Base-by-base conservation (phyloP, 1,140 invertebrate species). In the Mya arenaria region DNA sequence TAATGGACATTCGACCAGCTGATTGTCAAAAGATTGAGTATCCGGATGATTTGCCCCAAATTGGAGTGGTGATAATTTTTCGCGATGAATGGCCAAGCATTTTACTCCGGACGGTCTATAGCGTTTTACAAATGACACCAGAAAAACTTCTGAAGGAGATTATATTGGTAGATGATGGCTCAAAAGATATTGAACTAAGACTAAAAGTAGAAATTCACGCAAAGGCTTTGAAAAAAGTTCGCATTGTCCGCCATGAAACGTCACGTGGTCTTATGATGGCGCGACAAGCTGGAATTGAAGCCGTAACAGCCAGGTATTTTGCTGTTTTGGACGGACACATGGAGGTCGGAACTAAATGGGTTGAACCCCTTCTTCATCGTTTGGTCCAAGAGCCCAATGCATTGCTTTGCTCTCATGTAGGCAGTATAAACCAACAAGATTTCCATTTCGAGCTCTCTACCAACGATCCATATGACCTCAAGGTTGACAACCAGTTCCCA, bases 311-410 rank as follows among this genome's bases (percentile, higher is more conserved):
- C 1, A 63, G 68, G 32, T 52, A 41, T 10, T 78, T 78, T 28
- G 34, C 34, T 13, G 75, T 78, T 13, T 55, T 78, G 62, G 75
- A 78, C 30, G 62, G 75, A 13, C 75, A 78, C 58, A 78, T 78
- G 63, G 75, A 78, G 23, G 75, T 78, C 1, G 52, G n/a, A 39
- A 37, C 41, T 13, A 63, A 63, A 4, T 78, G 75, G 75, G 41
- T 68, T 3, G 75, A 78, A 56, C 75, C 75, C 17, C 32, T 78
- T 0, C 34, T 78, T 23, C 25, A 68, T 8, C 30, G 75, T 39
- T 44, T 78, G 0, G 62, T 78, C 30, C 62, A 78, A 28, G 13
- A 66, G 4, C 75, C 75, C 4, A 78, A 78, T 15, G 62, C 63
- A 37, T 34, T 78, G 4, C 62, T 78, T 17, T 68, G 44, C 17